Percentiles rank a stretch among this genome's conserved stretches.
Conservation (phyloP, 1,140 invertebrate genomes). For the Saxidomus purpurata region DNA sequence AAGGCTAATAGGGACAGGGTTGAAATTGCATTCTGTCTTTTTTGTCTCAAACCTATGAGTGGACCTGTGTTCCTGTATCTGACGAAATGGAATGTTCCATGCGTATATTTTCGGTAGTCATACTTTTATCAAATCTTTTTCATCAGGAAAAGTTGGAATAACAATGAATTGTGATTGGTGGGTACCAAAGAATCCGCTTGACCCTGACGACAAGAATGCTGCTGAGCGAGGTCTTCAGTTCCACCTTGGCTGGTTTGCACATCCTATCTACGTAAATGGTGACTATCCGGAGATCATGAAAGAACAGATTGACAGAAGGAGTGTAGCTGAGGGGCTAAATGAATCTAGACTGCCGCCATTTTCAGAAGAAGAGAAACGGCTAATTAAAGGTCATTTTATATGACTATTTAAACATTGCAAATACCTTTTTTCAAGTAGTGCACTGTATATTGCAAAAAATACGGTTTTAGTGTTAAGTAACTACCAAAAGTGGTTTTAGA, state of each 20-base stretch:
- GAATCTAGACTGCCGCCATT: conserved; percentile 74
- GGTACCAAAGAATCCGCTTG: conserved; percentile 65
- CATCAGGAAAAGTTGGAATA: conserved; percentile 70
- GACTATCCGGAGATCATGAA: conserved; percentile 85
- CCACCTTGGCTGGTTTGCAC: conserved; percentile 81
- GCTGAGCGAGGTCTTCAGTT: conserved; percentile 75
- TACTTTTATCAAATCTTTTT: background rate
- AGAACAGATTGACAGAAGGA: conserved; percentile 69
- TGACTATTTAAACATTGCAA: too few species aligned
- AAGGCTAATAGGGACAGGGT: too few species aligned
- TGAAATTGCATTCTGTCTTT: too few species aligned
- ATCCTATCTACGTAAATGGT: conserved; percentile 84
- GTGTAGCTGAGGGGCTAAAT: conserved; percentile 63
- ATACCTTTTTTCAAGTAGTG: too few species aligned
- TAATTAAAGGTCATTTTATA: conserved; percentile 19
- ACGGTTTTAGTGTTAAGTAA: too few species aligned
- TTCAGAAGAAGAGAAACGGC: conserved; percentile 35
- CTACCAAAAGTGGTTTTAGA: too few species aligned
- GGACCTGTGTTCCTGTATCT: too few species aligned
- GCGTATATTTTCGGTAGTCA: too few species aligned
- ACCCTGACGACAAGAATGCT: conserved; percentile 67
- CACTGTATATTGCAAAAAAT: too few species aligned
- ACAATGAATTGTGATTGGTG: conserved; percentile 70
- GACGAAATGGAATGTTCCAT: too few species aligned
- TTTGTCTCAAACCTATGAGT: too few species aligned